A percentile compares a stretch with the other conserved stretches of the same genome.
Evolutionary conservation across 2,797 vertebrate species (phyloP).

Genomic region (Zenarchopterus dispar): DNA sequence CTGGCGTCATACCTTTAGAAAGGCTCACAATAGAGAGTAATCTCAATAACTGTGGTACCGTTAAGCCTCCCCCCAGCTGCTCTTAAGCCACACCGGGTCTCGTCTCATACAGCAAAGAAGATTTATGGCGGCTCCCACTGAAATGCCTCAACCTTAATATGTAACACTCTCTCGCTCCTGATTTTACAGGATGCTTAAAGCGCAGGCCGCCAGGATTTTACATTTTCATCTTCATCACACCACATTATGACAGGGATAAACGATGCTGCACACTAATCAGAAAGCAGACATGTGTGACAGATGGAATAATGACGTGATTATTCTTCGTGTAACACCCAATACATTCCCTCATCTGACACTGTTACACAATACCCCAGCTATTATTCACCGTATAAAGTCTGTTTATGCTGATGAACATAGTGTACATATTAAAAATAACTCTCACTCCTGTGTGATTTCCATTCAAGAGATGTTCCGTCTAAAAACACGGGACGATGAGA

Average conservation of each 20-base stretch:
- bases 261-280: constrained; percentile 46
- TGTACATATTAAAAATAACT: not conserved
- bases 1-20: constrained; percentile 20
- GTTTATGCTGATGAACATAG: not conserved
- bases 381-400: not conserved
- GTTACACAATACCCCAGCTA: constrained; percentile 25
- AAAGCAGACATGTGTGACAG: constrained; percentile 48
- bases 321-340: constrained; percentile 39
- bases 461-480: not conserved
- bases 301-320: constrained; percentile 56
- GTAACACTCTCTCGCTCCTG: constrained; percentile 40
- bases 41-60: constrained; percentile 45
- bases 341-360: constrained; percentile 32
- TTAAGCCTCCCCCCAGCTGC: constrained; percentile 41
- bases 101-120: constrained; percentile 55
- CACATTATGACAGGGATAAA: constrained; percentile 39
- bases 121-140: constrained; percentile 55
- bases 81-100: constrained; percentile 47
- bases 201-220: constrained; percentile 36
- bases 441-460: not conserved
- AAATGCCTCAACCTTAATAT: constrained; percentile 55
- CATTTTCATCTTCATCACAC: constrained; percentile 56
- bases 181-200: constrained; percentile 58
- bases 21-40: constrained; percentile 47
- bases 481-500: not conserved